Base-by-base conservation (phyloP, 2,888 invertebrate genomes). In the Pristionchus maxplancki region DNA sequence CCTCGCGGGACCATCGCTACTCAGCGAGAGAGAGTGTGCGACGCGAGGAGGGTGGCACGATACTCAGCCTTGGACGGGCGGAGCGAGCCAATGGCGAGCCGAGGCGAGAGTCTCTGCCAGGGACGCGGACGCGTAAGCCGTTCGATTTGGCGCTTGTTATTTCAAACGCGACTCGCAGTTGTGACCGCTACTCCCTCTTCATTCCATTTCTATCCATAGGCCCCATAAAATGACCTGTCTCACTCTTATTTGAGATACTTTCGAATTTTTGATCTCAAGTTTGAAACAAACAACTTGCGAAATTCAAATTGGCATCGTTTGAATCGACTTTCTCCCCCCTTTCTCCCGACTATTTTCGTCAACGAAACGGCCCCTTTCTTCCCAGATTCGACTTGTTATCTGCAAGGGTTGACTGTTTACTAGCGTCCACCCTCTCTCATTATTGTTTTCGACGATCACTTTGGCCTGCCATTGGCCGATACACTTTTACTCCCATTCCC, bases 1-100 rank as follows among this genome's bases (percentile, higher is more conserved):
- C 71, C 40, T 28, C 9, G 24, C 40, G 71, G 40, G 71, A 74
- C 71, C 71, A 34, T 8, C 71, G 71, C 37, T 74, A 40, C 71
- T 74, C 71, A 64, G 64, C 6, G 64, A 31, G 64, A 58, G 58
- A 58, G 58, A 58, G 58, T 58, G 58, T n/a, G 24, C 58, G n/a
- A 58, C 24, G 58, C 24, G 58, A 58, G 58, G 40, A 28, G 58
- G 37, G 83, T n/a, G 37, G 37, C 28, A 31, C 84, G 84, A 84
- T 84, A 84, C 84, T 84, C 84, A 62, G 84, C 20, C 34, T 62
- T 58, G 62, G 34, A 28, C 67, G 85, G 85, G 85, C 85, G 85
- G 85, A 34, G 85, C 84, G 58, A 84, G 84, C 84, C 84, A 84
- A 84, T 84, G 84, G 84, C 84, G 31, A 84, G 37, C 15, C 34